Base-by-base conservation (phyloP, 2,797 vertebrate species). In the Sebastolobus alascanus region DNA sequence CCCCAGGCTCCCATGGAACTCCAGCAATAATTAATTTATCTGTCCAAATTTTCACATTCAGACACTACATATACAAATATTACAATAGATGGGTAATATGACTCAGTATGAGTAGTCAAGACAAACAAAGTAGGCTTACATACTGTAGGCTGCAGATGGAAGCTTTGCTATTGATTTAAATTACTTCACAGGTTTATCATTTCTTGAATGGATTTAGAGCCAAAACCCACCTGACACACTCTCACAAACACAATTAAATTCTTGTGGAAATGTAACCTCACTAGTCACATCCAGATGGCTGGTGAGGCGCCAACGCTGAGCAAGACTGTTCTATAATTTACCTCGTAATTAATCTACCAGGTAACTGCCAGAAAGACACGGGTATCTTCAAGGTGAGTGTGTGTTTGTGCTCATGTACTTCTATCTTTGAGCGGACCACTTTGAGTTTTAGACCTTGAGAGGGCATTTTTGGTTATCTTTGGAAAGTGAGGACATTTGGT, bases 211-310 rank as follows among this genome's bases (percentile, higher is more conserved):
- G 66, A 82, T 80, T 56, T 77, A 56, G 68, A 80, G 27, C 13
- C 8, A 29, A 71, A 66, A 60, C n/a, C 2, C 18, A 56, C 52
- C 76, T 61, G 65, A 75, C 55, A 77, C 67, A 73, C 67, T 71
- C 59, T 52, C 43, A 61, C 73, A 70, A 60, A 78, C 43, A 82
- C 61, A 79, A 86, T 82, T 40, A 13, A 8, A 43, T 68, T 69
- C 27, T 66, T 58, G 35, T 80, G 40, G 69, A 86, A 81, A 75
- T 75, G 27, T 73, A 77, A 78, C 63, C 65, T 46, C 77, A 66
- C 55, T 69, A 40, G 59, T 77, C 61, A 75, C 60, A 29, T 85
- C 85, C 83, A 87, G 85, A 78, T 85, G 89, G 75, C 22, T 83
- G 71, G 40, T 75, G 29, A 70, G 46, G 71, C 13, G 54, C 84